These are phyloP conservation scores for Dascillus cervinus DNA, from an alignment of 2,888 invertebrate genomes.

Conservation along the genomic window DNA sequence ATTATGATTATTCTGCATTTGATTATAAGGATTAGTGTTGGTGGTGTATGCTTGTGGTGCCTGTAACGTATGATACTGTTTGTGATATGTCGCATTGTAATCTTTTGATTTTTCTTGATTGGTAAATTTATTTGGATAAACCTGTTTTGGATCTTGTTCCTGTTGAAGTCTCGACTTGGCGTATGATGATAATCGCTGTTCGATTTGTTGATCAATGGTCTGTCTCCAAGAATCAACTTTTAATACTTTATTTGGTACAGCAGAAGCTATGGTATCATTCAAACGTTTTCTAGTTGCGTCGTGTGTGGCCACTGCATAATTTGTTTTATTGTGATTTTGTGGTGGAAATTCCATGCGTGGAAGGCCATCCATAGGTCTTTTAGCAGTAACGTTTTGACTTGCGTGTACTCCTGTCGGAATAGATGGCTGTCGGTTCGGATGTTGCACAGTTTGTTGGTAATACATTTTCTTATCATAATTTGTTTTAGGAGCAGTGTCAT, in stretches of 20 bases:
- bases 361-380: conserved; percentile 20
- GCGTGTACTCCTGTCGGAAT: conserved; percentile 24
- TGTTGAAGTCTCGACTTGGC: conserved; percentile 19
- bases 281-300: conserved; percentile 35
- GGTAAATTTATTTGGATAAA: conserved; percentile 15
- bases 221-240: conserved; percentile 48
- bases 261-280: conserved; percentile 31
- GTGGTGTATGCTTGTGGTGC: conserved; percentile 10
- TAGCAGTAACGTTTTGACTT: conserved; percentile 19
- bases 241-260: conserved; percentile 43
- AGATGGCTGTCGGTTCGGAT: conserved; percentile 7
- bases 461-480: conserved; percentile 9
- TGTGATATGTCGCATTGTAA: conserved; percentile 23
- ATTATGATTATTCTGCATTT: conserved; percentile 25
- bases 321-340: conserved; percentile 21
- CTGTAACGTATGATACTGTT: conserved; percentile 23
- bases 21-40: conserved; percentile 23
- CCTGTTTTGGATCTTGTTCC: conserved; percentile 19
- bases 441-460: conserved; percentile 7
- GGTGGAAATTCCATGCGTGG: conserved; percentile 30
- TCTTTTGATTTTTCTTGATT: conserved; percentile 26
- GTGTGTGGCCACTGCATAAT: conserved; percentile 18
- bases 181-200: conserved; percentile 45
- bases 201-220: conserved; percentile 49
- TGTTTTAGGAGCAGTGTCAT: conserved; percentile 10